Evolutionary conservation across 2,888 invertebrate species (phyloP).

Genomic region (Bursaphelenchus okinawaensis): DNA sequence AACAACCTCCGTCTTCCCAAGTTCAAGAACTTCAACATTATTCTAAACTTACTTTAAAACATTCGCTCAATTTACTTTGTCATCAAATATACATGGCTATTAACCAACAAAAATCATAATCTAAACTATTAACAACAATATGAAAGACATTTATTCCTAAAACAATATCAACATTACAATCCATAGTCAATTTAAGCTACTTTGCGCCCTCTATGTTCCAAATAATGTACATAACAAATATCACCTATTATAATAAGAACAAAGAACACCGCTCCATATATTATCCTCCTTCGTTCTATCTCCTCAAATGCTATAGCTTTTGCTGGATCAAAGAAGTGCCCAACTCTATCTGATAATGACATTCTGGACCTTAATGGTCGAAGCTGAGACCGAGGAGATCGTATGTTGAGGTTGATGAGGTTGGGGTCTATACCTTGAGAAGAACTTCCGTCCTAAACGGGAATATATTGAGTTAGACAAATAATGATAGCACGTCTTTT

Average conservation of each 20-base stretch:
- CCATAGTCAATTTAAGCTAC: neutral
- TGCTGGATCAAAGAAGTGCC: slow-evolving; percentile 24
- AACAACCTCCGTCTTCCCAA: neutral
- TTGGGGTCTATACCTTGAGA: neutral
- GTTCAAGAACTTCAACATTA: neutral
- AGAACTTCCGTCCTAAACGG: neutral
- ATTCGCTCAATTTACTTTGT: no score
- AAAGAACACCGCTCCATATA: slow-evolving; percentile 8
- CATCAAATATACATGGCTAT: no score
- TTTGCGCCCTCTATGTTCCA: neutral
- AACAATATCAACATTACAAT: neutral
- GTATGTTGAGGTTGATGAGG: neutral
- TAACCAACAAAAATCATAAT: neutral
- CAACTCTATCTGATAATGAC: slow-evolving; percentile 3
- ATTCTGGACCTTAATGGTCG: neutral
- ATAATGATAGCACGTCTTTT: no score
- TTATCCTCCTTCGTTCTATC: slow-evolving; percentile 8
- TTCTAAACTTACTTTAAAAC: neutral
- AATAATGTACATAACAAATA: slow-evolving; percentile 19
- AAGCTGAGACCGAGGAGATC: slow-evolving; percentile 14
- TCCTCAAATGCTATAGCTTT: slow-evolving; percentile 17
- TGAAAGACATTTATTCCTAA: slow-evolving; percentile 1
- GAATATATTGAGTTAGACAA: no score
- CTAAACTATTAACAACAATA: neutral
- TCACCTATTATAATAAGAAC: slow-evolving; percentile 17